phyloP scores from a whole-genome alignment of 2,797 vertebrate genomes.

The Psittacula derbiana region DNA sequence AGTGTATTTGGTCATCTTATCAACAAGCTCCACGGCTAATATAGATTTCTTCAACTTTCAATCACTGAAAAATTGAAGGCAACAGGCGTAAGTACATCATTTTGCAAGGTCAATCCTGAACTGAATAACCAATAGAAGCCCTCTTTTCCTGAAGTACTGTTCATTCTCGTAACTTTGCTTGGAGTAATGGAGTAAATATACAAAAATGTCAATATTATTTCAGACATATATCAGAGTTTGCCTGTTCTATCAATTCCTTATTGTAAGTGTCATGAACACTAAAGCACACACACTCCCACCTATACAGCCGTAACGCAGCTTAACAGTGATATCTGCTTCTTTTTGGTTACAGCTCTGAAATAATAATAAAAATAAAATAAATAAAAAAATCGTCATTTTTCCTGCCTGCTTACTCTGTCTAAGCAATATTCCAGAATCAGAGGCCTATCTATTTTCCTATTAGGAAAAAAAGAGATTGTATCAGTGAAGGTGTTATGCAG shows the following conservation, averaged over 20 bases:
- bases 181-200: background rate
- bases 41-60: background rate
- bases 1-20: background rate
- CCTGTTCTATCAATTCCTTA: background rate
- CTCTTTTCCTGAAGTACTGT: background rate
- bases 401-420: background rate
- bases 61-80: background rate
- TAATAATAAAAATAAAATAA: background rate
- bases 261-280: background rate
- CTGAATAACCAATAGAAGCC: background rate
- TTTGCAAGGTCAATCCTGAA: background rate
- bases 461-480: background rate
- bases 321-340: background rate
- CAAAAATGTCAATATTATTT: background rate
- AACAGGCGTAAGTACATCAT: background rate
- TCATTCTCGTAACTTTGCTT: background rate
- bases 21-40: background rate
- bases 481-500: background rate
- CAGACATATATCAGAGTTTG: background rate
- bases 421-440: background rate
- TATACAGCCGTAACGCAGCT: background rate
- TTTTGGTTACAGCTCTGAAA: background rate
- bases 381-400: background rate
- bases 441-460: background rate
- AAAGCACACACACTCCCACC: background rate